Percentiles rank a stretch among this genome's conserved stretches.
Conservation (phyloP, 2,113 vertebrate species). For the pig (Sus scrofa) region DNA sequence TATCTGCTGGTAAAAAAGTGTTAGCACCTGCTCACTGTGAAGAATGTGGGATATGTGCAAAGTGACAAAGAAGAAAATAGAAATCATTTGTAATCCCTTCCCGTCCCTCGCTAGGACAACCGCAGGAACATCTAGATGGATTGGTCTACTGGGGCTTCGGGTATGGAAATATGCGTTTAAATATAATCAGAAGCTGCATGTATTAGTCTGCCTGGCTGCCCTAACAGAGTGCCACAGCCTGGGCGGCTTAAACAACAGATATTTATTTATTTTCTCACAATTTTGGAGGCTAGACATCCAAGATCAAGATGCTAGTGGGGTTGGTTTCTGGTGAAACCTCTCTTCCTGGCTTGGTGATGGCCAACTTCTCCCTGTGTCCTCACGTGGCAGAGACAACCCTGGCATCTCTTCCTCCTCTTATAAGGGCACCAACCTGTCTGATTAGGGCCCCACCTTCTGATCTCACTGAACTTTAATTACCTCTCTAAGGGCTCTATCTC, state of each 20-base stretch:
- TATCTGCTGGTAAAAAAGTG: not conserved
- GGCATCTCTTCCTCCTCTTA: not conserved
- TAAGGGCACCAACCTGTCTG: not conserved
- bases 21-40: not conserved
- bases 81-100: not conserved
- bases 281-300: not conserved
- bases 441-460: not conserved
- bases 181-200: not conserved
- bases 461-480: not conserved
- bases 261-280: not conserved
- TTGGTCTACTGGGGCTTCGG: not conserved
- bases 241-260: not conserved
- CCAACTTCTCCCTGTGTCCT: not conserved
- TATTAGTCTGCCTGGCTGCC: fast-evolving
- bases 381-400: fast-evolving
- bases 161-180: not conserved
- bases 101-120: not conserved
- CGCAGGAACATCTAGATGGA: fast-evolving
- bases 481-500: not conserved
- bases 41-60: not conserved
- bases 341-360: not conserved
- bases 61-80: not conserved
- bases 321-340: not conserved
- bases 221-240: too few species aligned
- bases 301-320: not conserved